Evolutionary conservation across 1,140 invertebrate genomes (phyloP).

Genomic region (Bombus pascuorum): DNA sequence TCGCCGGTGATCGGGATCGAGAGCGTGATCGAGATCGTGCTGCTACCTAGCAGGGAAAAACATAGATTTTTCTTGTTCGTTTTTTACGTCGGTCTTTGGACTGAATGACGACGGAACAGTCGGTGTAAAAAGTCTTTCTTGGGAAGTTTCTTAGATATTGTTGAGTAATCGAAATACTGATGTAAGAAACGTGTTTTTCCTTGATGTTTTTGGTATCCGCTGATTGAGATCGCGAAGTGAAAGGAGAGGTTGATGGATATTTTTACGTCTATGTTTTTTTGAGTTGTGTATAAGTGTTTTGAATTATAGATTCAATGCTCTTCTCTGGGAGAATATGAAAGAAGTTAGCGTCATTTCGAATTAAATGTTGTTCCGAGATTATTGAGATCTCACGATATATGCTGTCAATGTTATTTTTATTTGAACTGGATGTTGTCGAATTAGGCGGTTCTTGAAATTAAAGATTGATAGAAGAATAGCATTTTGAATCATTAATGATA

Average conservation of each 20-base stretch:
- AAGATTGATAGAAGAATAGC: too few species aligned
- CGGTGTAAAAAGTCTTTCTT: neutral
- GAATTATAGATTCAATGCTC: too few species aligned
- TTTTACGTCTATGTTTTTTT: neutral
- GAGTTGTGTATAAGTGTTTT: too few species aligned
- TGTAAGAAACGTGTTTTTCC: neutral
- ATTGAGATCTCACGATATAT: too few species aligned
- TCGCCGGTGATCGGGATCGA: slow-evolving; percentile 29
- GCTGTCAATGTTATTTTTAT: too few species aligned
- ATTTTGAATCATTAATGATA: too few species aligned
- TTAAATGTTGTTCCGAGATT: too few species aligned
- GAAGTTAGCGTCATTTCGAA: too few species aligned
- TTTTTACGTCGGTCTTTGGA: neutral
- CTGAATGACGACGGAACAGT: neutral
- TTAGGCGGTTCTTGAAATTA: too few species aligned
- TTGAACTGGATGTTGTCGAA: too few species aligned
- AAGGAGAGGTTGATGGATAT: neutral
- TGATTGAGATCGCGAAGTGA: neutral
- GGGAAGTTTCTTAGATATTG: neutral
- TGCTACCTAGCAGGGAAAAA: neutral
- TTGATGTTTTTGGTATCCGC: neutral
- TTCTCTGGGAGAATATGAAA: too few species aligned
- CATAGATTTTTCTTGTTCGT: neutral
- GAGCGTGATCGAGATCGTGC: slow-evolving; percentile 30
- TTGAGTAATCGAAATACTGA: neutral